A percentile compares a stretch with the other conserved stretches of the same genome.
Evolutionary conservation across 92 coral and sea anemone species (phyloP).

Genomic region (Heliopora coerulea): DNA sequence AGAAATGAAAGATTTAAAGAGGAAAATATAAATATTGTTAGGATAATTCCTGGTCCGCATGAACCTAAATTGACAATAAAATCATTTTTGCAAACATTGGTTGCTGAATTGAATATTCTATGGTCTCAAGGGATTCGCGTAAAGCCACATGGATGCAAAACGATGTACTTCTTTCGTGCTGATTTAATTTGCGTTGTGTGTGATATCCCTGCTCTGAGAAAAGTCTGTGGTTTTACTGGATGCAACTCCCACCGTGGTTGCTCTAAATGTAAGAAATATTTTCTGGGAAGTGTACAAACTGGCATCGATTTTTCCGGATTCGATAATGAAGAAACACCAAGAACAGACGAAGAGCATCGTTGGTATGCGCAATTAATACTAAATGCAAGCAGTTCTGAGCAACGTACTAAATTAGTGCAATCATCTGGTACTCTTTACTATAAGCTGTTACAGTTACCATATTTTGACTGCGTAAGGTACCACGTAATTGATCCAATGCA

Average conservation of each 20-base stretch:
- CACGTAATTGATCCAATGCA: slow-evolving; percentile 74
- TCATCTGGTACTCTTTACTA: slow-evolving; percentile 48
- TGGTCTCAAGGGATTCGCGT: slow-evolving; percentile 50
- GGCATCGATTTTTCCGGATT: slow-evolving; percentile 10
- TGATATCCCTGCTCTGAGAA: not conserved
- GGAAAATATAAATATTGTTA: slow-evolving; percentile 59
- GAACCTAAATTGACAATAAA: slow-evolving; percentile 58
- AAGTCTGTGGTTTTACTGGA: slow-evolving; percentile 66
- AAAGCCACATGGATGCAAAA: slow-evolving; percentile 6
- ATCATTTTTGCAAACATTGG: slow-evolving; percentile 40
- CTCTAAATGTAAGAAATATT: slow-evolving; percentile 60
- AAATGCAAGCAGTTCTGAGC: slow-evolving; percentile 49
- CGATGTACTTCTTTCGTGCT: slow-evolving; percentile 16
- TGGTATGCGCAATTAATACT: slow-evolving; percentile 29
- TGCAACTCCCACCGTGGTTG: slow-evolving; percentile 50
- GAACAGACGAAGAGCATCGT: slow-evolving; percentile 13
- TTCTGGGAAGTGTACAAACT: slow-evolving; percentile 39
- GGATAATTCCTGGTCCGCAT: slow-evolving; percentile 64
- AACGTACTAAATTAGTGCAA: slow-evolving; percentile 29
- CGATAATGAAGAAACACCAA: slow-evolving; percentile 19
- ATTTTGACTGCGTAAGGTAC: slow-evolving; percentile 66
- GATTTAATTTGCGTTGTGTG: slow-evolving; percentile 54
- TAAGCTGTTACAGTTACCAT: slow-evolving; percentile 49
- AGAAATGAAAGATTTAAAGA: slow-evolving; percentile 56
- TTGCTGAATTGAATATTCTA: slow-evolving; percentile 44